These are phyloP conservation scores for Brachylomia viminalis DNA, from an alignment of 2,888 invertebrate genomes.

Conservation along the genomic window DNA sequence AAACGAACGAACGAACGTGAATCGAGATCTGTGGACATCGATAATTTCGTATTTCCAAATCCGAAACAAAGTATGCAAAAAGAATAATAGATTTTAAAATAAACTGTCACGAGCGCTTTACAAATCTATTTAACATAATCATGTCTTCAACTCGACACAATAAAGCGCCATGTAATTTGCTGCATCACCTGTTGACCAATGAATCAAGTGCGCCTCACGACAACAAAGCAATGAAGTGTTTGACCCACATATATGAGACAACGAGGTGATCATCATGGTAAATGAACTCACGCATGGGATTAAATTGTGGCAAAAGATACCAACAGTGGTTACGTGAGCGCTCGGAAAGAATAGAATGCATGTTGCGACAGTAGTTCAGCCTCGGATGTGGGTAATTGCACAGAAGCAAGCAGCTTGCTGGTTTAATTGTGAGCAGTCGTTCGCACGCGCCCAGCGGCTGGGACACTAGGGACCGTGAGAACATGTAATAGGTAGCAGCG, in stretches of 20 bases:
- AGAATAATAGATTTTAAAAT: conserved; percentile 30
- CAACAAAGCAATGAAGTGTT: conserved; percentile 67
- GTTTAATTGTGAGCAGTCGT: conserved; percentile 78
- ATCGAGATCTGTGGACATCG: not conserved
- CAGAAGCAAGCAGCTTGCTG: conserved; percentile 74
- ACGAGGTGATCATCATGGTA: conserved; percentile 72
- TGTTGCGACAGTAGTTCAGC: conserved; percentile 83
- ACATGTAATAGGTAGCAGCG: conserved; percentile 74
- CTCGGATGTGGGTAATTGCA: conserved; percentile 83
- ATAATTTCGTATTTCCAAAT: not conserved
- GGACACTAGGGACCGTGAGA: conserved; percentile 79
- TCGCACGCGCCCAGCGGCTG: conserved; percentile 80
- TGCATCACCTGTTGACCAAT: conserved; percentile 63
- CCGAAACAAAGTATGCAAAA: conserved; percentile 18
- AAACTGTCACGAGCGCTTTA: conserved; percentile 42
- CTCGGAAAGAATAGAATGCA: conserved; percentile 82
- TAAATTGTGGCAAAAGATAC: conserved; percentile 74
- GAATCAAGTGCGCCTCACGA: conserved; percentile 62
- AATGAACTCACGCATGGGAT: conserved; percentile 67
- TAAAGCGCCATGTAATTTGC: conserved; percentile 49
- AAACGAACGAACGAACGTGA: no score
- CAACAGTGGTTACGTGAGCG: conserved; percentile 80
- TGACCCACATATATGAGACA: conserved; percentile 79
- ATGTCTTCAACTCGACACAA: conserved; percentile 45
- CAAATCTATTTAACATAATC: conserved; percentile 43